Evolutionary conservation across 2,113 vertebrate species (phyloP).

Genomic region (Petrocephalus microphthalmus): DNA sequence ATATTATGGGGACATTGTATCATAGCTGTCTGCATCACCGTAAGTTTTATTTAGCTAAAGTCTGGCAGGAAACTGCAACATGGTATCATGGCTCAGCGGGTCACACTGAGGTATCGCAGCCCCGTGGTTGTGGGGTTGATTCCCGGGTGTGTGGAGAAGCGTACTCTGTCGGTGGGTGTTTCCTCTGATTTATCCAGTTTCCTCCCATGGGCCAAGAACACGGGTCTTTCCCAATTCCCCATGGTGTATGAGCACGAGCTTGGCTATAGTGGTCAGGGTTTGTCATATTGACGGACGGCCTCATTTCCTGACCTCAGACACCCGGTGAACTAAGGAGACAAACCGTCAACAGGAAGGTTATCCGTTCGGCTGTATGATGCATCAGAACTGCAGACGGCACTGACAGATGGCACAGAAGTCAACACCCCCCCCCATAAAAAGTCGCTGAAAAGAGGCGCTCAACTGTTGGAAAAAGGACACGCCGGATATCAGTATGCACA

Average conservation of each 20-base stretch:
- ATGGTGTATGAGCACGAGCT: neutral
- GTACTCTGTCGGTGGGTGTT: neutral
- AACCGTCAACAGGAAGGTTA: neutral
- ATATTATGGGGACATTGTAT: neutral
- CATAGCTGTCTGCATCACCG: neutral
- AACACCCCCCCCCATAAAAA: neutral
- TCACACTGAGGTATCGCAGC: neutral
- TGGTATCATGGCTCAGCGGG: neutral
- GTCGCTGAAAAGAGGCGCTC: neutral
- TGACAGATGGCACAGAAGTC: conserved; percentile 2
- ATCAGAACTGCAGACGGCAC: neutral
- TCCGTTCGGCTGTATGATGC: neutral
- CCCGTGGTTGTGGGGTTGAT: neutral
- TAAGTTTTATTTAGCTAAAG: neutral
- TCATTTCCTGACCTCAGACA: neutral
- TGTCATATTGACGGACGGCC: neutral
- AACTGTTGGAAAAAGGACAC: neutral
- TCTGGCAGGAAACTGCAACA: neutral
- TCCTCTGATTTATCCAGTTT: neutral
- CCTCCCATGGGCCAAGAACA: neutral
- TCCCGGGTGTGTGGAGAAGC: neutral
- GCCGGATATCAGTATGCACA: neutral
- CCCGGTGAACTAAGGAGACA: neutral
- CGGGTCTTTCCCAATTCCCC: neutral
- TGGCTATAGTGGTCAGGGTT: neutral